A percentile compares a stretch with the other conserved stretches of the same genome.
Conservation (phyloP, 2,888 invertebrate species). For the Cataglyphis livida region DNA sequence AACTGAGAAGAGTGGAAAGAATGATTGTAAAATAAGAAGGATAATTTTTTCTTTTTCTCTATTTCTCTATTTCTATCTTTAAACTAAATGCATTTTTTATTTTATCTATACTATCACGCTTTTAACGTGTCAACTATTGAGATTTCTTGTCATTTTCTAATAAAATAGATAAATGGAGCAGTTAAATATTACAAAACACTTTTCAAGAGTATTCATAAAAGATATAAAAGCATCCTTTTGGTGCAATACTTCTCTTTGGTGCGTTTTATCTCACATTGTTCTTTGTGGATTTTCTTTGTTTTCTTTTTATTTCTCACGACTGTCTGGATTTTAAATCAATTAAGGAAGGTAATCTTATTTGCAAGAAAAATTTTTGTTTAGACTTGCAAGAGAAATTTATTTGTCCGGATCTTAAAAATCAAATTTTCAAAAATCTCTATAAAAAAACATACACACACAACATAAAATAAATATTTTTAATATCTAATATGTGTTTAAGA, state of each 20-base stretch:
- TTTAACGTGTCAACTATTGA: slow-evolving; percentile 62
- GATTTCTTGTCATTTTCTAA: slow-evolving; percentile 35
- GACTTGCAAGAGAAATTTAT: not conserved
- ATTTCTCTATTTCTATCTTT: not conserved
- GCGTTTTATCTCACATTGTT: slow-evolving; percentile 30
- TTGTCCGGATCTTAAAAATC: not conserved
- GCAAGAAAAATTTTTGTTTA: not conserved
- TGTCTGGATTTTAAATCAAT: not conserved
- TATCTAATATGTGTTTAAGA: not conserved
- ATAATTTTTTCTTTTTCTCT: not conserved
- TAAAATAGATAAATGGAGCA: slow-evolving; percentile 46
- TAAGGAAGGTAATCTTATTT: not conserved
- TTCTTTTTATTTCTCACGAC: not conserved
- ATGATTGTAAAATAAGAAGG: not conserved
- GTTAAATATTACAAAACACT: slow-evolving; percentile 53
- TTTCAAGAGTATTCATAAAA: slow-evolving; percentile 38
- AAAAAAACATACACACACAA: not conserved
- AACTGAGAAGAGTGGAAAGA: not conserved
- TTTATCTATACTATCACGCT: slow-evolving; percentile 43
- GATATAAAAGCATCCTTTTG: slow-evolving; percentile 40
- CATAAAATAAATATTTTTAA: not conserved
- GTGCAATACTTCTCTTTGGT: not conserved
- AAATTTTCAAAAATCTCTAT: not conserved
- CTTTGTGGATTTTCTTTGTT: not conserved
- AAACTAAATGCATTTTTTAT: slow-evolving; percentile 56